Base-by-base conservation (phyloP, 1,140 invertebrate species). In the Holcopasites calliopsidis region DNA sequence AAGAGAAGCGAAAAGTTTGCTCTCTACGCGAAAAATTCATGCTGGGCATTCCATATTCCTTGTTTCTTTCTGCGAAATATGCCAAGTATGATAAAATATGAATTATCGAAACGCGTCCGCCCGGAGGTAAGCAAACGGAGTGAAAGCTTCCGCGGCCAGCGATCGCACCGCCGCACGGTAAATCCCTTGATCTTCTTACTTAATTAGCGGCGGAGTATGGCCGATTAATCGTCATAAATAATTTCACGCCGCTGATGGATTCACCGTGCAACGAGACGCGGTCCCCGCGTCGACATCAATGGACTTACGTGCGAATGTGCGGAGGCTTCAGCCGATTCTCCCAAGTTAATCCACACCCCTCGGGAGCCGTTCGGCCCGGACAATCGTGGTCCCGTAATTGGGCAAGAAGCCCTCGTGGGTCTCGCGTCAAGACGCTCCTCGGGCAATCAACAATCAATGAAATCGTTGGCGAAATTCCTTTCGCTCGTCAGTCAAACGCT, bases 351-450 rank as follows among this genome's bases (percentile, higher is more conserved):
- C 87, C 85, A 64, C 76, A 77, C 76, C 82, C n/a, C 87, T 82
- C 84, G 75, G 77, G 89, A 84, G 73, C 75, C 62, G 60, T 80
- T 71, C 78, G 85, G 82, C 72, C 83, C 80, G 80, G 78, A 90
- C 88, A 90, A 90, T 90, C 88, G 86, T 75, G 6, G n/a, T 2
- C 54, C 71, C 78, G 78, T 89, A 90, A 90, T 90, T 90, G 89
- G 88, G 88, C 88, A 73, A 90, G 87, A 87, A 88, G 61, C 86
- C 76, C 83, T 88, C 60, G 80, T 87, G 77, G 72, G n/a, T n/a
- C n/a, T 84, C 70, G 76, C 71, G 80, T 83, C 77, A 85, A 86
- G 81, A 79, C 66, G 72, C 62, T 65, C 7, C 65, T 26, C 47
- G n/a, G 35, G 38, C 55, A 66, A 70, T 35, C 44, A 72, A 61